Conservation (phyloP, 2,888 invertebrate species). For the Phortica okadai region DNA sequence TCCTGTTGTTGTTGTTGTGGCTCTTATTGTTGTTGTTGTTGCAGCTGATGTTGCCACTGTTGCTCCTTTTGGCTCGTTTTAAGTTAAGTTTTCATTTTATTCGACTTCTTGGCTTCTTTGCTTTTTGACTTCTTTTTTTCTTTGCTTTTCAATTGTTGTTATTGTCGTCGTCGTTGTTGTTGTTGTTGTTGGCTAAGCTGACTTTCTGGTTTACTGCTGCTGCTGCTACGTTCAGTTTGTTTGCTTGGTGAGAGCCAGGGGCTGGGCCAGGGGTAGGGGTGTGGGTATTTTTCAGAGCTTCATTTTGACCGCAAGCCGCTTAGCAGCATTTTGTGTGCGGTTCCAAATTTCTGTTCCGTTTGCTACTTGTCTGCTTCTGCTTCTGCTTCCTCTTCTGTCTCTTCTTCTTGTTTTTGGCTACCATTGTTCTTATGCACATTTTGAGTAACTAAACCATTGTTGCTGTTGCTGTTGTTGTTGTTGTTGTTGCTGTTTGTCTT, state of each 20-base stretch:
- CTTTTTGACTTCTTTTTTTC: background rate
- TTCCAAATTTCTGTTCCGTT: background rate
- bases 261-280: too few species aligned
- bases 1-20: constrained; percentile 9
- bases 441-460: too few species aligned
- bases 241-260: background rate
- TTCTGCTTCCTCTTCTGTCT: background rate
- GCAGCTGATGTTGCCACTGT: background rate
- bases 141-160: constrained; percentile 1
- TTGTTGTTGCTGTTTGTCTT: background rate
- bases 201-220: background rate
- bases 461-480: too few species aligned
- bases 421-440: background rate
- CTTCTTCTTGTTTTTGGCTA: background rate
- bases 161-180: background rate
- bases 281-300: too few species aligned
- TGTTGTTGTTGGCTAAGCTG: constrained; percentile 4
- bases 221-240: background rate
- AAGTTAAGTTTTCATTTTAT: background rate
- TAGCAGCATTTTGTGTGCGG: constrained; percentile 20
- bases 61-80: background rate
- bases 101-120: constrained; percentile 15
- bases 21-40: background rate
- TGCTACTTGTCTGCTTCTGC: background rate
- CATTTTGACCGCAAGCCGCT: constrained; percentile 24